Evolutionary conservation across 2,888 invertebrate genomes (phyloP).

Genomic region (Pollenia angustigena): DNA sequence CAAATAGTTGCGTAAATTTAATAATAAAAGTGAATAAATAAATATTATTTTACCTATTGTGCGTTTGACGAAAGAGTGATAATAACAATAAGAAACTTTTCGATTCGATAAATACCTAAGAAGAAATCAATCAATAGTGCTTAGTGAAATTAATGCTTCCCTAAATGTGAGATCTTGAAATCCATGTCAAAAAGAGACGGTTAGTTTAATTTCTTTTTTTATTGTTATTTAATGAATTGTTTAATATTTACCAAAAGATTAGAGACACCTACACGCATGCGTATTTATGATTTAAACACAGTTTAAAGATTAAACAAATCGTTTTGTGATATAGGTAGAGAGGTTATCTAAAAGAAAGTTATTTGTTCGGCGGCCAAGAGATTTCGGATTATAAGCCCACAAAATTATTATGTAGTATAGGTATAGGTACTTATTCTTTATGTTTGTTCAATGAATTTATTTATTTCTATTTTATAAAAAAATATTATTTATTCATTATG

Average conservation of each 20-base stretch:
- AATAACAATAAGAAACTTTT: constrained; percentile 66
- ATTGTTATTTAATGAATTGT: constrained; percentile 4
- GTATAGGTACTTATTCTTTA: too few relatives aligned
- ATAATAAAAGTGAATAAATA: constrained; percentile 39
- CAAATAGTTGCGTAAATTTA: constrained; percentile 64
- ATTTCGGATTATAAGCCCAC: too few relatives aligned
- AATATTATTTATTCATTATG: too few relatives aligned
- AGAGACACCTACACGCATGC: background rate
- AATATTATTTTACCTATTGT: background rate
- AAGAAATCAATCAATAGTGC: constrained; percentile 49
- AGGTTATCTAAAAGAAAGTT: too few relatives aligned
- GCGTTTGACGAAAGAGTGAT: constrained; percentile 59
- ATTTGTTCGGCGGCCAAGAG: too few relatives aligned
- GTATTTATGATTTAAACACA: background rate
- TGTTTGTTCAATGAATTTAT: too few relatives aligned
- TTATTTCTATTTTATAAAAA: too few relatives aligned
- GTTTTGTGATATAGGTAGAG: too few relatives aligned
- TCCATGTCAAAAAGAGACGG: constrained; percentile 30
- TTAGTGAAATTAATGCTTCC: constrained; percentile 7
- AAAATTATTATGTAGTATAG: too few relatives aligned
- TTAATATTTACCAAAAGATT: background rate
- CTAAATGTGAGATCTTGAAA: constrained; percentile 1
- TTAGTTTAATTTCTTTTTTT: constrained; percentile 12
- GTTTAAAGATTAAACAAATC: too few relatives aligned
- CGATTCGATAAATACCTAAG: constrained; percentile 22